phyloP scores from a whole-genome alignment of 2,888 invertebrate genomes.

The Esperia sulphurella region DNA sequence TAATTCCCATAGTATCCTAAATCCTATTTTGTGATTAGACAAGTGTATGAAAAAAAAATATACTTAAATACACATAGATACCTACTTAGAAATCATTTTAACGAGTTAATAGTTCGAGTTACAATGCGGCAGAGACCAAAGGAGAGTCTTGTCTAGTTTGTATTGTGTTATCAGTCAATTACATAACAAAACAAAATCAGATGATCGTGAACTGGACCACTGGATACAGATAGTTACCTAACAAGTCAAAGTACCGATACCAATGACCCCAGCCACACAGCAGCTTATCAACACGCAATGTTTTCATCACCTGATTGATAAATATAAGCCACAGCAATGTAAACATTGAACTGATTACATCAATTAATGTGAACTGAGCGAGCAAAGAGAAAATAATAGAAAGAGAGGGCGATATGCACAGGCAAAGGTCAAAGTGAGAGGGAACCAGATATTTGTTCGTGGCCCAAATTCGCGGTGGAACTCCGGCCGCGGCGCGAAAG shows the following conservation, averaged over 20 bases:
- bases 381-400: conserved; percentile 36
- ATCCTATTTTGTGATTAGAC: too few relatives aligned
- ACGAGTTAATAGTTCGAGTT: too few relatives aligned
- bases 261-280: conserved; percentile 9
- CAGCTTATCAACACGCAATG: conserved; percentile 17
- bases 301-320: conserved; percentile 36
- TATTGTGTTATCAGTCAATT: neutral
- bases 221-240: neutral
- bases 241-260: conserved; percentile 1
- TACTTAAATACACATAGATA: too few relatives aligned
- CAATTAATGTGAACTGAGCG: conserved; percentile 40
- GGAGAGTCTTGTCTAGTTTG: too few relatives aligned
- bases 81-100: too few relatives aligned
- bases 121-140: too few relatives aligned
- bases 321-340: conserved; percentile 37
- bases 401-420: conserved; percentile 33
- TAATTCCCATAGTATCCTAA: too few relatives aligned
- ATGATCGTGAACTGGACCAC: neutral
- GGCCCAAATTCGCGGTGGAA: conserved; percentile 69
- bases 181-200: neutral
- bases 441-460: conserved; percentile 41
- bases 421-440: conserved; percentile 38
- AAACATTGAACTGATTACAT: conserved; percentile 70
- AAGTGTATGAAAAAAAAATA: too few relatives aligned
- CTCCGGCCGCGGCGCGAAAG: too few relatives aligned